A percentile compares a stretch with the other conserved stretches of the same genome.
Evolutionary conservation across 2,797 vertebrate genomes (phyloP).

Genomic region (Crocodylus rhombifer): DNA sequence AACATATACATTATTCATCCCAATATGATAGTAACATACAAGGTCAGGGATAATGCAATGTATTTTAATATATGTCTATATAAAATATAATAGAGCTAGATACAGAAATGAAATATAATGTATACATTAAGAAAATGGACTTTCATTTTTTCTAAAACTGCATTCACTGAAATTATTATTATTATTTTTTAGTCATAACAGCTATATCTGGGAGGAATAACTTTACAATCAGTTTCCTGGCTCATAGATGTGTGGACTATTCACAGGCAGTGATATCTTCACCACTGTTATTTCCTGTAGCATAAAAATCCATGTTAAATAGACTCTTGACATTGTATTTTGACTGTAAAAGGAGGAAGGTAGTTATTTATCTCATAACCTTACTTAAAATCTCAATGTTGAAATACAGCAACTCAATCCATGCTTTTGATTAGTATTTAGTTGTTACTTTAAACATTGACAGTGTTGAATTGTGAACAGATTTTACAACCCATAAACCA

Average conservation of each 20-base stretch:
- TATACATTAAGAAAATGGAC: background rate
- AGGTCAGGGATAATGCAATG: background rate
- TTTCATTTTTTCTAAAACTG: background rate
- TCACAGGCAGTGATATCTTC: background rate
- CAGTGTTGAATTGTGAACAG: background rate
- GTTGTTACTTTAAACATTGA: background rate
- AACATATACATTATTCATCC: background rate
- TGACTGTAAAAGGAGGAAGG: background rate
- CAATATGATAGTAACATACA: background rate
- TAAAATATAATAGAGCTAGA: background rate
- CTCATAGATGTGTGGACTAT: background rate
- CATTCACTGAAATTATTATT: background rate
- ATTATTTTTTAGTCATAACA: background rate
- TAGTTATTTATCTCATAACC: background rate
- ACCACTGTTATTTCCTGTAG: background rate
- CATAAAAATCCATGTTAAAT: background rate
- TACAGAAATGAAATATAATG: background rate
- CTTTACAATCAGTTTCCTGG: background rate
- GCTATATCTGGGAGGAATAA: background rate
- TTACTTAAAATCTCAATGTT: background rate
- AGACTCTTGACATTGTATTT: background rate
- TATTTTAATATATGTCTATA: background rate
- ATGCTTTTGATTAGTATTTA: background rate
- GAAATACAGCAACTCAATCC: background rate
- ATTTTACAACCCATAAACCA: background rate